Evolutionary conservation across 2,113 vertebrate genomes (phyloP).

Genomic region (Anser brachyrhynchus): DNA sequence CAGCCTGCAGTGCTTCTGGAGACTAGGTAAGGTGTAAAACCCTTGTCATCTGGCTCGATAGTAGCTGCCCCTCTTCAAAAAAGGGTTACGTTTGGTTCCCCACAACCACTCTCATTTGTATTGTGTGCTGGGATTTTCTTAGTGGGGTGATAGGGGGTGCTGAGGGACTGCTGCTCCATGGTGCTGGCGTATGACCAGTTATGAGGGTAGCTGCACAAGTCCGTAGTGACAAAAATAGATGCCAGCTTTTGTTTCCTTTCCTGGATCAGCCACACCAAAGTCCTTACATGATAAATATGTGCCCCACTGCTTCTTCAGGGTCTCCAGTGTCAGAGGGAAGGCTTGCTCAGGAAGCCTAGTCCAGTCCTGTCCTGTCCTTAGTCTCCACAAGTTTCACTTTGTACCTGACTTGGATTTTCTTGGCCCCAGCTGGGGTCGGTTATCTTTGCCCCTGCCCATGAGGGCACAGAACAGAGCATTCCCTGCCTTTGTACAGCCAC

Average conservation of each 20-base stretch:
- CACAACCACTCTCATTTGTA: neutral
- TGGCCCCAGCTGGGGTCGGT: neutral
- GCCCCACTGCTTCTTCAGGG: neutral
- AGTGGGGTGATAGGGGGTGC: neutral
- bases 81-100: neutral
- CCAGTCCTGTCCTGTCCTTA: neutral
- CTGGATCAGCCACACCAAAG: neutral
- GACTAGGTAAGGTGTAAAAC: neutral
- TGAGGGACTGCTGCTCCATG: neutral
- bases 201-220: neutral
- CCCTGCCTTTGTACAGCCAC: slow-evolving; percentile 8
- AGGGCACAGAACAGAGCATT: neutral
- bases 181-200: neutral
- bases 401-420: neutral
- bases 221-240: neutral
- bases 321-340: neutral
- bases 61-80: neutral
- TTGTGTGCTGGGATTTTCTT: neutral
- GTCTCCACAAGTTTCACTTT: neutral
- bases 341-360: neutral
- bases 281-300: neutral
- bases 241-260: neutral
- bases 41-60: neutral
- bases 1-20: neutral
- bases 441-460: neutral